phyloP scores from a whole-genome alignment of 2,113 vertebrate species.

The Peromyscus californicus region DNA sequence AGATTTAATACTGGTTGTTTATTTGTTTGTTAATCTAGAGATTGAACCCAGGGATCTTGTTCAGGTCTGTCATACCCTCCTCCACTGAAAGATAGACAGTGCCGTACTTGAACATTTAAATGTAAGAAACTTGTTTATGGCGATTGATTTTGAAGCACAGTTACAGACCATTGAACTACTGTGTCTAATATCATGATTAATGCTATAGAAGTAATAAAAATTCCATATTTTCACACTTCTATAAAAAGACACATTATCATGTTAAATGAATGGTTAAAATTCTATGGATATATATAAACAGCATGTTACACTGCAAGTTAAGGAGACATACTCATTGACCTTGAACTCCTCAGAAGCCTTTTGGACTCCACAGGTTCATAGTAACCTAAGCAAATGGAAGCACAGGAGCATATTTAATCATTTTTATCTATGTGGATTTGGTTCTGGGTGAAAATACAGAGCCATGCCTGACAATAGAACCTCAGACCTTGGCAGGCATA shows the following conservation, averaged over 20 bases:
- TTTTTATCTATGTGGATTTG: neutral
- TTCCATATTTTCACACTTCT: neutral
- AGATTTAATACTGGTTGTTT: neutral
- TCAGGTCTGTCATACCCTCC: neutral
- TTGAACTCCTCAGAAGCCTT: neutral
- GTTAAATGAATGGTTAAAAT: neutral
- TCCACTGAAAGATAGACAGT: neutral
- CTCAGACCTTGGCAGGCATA: neutral
- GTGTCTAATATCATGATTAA: neutral
- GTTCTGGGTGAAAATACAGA: neutral
- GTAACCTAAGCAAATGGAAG: neutral
- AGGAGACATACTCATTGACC: neutral
- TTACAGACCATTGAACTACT: neutral
- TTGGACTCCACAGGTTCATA: conserved; percentile 12
- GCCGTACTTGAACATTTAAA: neutral
- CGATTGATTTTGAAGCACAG: neutral
- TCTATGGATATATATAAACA: neutral
- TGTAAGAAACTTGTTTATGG: neutral
- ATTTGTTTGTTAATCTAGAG: neutral
- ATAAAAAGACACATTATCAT: neutral
- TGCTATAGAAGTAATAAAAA: neutral
- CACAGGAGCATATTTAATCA: neutral
- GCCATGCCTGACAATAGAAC: neutral
- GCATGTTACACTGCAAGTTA: neutral
- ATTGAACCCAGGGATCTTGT: neutral